phyloP scores from a whole-genome alignment of 2,113 vertebrate species.

The Catagonus wagneri region DNA sequence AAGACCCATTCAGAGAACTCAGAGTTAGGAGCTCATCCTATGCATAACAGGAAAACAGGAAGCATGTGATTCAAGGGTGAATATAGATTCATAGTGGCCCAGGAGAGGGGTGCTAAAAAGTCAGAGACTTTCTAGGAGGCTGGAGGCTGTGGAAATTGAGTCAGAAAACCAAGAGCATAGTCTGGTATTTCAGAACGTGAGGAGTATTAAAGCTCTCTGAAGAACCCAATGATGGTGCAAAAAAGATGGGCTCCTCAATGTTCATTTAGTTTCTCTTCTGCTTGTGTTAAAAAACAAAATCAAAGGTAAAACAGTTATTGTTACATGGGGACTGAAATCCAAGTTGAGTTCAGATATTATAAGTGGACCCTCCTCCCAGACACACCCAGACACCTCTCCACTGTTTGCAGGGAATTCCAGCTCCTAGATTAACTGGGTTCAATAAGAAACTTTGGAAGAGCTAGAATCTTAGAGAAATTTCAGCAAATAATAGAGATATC shows the following conservation, averaged over 20 bases:
- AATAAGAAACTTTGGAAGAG: neutral
- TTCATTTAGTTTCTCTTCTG: neutral
- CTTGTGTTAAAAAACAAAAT: neutral
- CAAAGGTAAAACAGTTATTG: neutral
- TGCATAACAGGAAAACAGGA: neutral
- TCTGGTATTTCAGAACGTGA: neutral
- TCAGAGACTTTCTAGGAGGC: neutral
- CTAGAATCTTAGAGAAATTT: neutral
- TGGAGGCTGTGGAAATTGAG: neutral
- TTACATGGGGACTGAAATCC: neutral
- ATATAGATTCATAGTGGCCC: neutral
- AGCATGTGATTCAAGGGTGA: neutral
- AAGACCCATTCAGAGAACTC: neutral
- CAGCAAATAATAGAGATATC: neutral
- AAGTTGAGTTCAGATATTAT: neutral
- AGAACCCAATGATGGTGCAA: neutral
- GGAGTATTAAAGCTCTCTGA: accelerated
- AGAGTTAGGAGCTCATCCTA: neutral
- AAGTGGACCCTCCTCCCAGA: neutral
- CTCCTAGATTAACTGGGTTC: neutral
- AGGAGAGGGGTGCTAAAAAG: accelerated
- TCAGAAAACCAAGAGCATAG: accelerated
- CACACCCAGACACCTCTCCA: neutral
- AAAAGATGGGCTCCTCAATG: neutral
- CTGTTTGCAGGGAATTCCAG: accelerated